A percentile compares a stretch with the other conserved stretches of the same genome.
Conservation (phyloP, 1,140 invertebrate species). For the Ptiloglossa arizonensis region DNA sequence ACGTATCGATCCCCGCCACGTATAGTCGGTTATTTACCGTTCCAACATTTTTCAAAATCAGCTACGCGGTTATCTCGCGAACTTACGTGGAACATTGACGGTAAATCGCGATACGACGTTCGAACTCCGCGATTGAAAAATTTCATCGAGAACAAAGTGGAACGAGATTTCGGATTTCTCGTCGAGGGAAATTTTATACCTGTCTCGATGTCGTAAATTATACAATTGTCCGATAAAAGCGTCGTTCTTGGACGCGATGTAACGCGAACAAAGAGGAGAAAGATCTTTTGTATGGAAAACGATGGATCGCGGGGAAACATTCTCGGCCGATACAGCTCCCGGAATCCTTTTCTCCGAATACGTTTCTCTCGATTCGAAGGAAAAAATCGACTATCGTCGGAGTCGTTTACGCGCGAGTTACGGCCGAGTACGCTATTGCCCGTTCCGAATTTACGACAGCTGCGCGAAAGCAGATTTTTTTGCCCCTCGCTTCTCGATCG, state of each 20-base stretch:
- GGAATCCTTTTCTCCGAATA: constrained; percentile 14
- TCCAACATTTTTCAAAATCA: too few species aligned
- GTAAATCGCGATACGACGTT: too few species aligned
- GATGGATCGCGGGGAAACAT: constrained; percentile 5
- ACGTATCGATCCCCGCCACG: too few species aligned
- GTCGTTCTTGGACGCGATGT: not conserved
- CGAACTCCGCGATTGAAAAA: too few species aligned
- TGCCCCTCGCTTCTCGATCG: constrained; percentile 12
- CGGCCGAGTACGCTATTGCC: constrained; percentile 29
- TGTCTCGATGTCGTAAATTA: constrained; percentile 9
- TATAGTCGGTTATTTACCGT: too few species aligned
- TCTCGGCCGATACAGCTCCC: not conserved
- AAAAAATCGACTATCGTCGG: constrained; percentile 25
- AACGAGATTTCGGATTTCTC: too few species aligned
- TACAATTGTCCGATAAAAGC: constrained; percentile 8
- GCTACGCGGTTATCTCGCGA: too few species aligned
- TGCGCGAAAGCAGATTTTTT: constrained; percentile 26
- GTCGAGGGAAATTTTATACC: not conserved
- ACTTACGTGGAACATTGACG: too few species aligned
- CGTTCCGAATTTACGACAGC: constrained; percentile 37
- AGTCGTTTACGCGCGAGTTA: constrained; percentile 44
- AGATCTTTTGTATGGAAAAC: constrained; percentile 11
- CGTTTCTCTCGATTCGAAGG: constrained; percentile 5
- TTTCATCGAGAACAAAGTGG: too few species aligned
- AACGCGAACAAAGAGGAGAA: not conserved